Conservation (phyloP, 2,888 invertebrate species). For the Ochropleura plecta region DNA sequence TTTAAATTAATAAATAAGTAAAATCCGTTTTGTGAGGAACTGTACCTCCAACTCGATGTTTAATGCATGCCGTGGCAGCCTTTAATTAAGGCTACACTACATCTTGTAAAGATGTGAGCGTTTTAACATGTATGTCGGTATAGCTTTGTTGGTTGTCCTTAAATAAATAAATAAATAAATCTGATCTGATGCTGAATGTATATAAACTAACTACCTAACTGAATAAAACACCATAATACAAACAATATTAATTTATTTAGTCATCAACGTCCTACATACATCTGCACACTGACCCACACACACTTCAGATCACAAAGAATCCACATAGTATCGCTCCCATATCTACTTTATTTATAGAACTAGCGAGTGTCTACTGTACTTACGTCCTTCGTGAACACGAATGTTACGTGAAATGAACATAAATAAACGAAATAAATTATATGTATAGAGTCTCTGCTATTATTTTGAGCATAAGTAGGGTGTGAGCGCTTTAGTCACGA, state of each 20-base stretch:
- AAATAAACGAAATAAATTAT: constrained; percentile 10
- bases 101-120: too few species aligned
- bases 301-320: constrained; percentile 75
- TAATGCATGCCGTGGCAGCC: too few species aligned
- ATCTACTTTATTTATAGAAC: constrained; percentile 48
- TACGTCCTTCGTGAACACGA: constrained; percentile 23
- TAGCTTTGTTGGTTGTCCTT: too few species aligned
- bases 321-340: constrained; percentile 60
- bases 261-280: constrained; percentile 68
- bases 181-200: neutral
- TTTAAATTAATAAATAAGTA: too few species aligned
- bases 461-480: constrained; percentile 7
- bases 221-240: constrained; percentile 66
- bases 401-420: constrained; percentile 37
- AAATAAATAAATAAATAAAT: too few species aligned
- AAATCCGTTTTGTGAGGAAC: too few species aligned
- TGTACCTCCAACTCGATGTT: too few species aligned
- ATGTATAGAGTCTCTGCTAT: constrained; percentile 9
- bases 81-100: too few species aligned
- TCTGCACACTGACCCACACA: constrained; percentile 67
- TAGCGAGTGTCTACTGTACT: constrained; percentile 31
- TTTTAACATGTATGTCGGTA: too few species aligned
- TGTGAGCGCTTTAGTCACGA: constrained; percentile 4
- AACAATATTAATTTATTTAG: constrained; percentile 82
- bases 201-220: neutral